These are phyloP conservation scores for Sylvietta virens DNA, from an alignment of 2,113 vertebrate genomes.

Conservation along the genomic window DNA sequence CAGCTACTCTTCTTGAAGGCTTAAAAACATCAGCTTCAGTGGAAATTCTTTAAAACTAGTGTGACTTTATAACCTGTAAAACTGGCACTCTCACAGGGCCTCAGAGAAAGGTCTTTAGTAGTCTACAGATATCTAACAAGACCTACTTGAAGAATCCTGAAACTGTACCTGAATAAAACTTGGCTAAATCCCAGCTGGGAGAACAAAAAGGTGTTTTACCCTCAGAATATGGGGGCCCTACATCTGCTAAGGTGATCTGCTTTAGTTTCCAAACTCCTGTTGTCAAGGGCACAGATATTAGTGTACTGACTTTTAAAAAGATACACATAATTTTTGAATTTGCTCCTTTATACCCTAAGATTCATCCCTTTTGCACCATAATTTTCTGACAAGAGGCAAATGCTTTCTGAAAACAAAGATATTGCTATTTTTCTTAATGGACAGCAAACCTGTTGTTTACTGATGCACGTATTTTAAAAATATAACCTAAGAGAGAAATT, in stretches of 20 bases:
- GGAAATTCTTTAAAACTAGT: neutral
- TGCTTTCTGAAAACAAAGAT: neutral
- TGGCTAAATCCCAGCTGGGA: neutral
- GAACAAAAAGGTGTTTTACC: neutral
- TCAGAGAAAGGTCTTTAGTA: neutral
- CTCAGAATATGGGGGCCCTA: neutral
- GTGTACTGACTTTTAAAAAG: neutral
- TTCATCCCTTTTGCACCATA: neutral
- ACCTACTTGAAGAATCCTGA: neutral
- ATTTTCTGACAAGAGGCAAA: neutral
- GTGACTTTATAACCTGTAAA: neutral
- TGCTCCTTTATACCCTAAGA: neutral
- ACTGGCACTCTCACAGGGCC: neutral
- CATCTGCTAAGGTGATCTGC: neutral
- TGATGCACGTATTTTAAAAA: neutral
- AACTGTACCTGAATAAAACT: neutral
- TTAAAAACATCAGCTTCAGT: conserved; percentile 4
- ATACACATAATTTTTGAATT: neutral
- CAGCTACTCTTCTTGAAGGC: neutral
- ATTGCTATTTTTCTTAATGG: neutral
- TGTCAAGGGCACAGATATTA: neutral
- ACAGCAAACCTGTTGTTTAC: neutral
- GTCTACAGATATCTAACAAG: neutral
- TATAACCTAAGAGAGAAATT: neutral
- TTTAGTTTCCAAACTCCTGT: neutral